These are phyloP conservation scores for Syndactyla subalaris DNA, from an alignment of 2,797 vertebrate species.

Conservation along the genomic window DNA sequence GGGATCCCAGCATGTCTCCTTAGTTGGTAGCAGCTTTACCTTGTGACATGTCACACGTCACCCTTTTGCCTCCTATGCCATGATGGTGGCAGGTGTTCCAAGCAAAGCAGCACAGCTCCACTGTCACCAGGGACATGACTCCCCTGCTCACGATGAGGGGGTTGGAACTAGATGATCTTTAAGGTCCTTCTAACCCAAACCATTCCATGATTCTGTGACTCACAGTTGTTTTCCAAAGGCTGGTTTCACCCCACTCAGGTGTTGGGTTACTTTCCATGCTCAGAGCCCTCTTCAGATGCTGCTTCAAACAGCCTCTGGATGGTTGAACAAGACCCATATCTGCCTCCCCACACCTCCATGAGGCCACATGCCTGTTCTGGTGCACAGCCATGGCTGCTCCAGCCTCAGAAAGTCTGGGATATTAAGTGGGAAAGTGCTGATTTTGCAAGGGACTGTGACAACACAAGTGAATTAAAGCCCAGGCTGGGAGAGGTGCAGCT, in stretches of 20 bases:
- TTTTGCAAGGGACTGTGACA: background rate
- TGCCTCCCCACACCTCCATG: background rate
- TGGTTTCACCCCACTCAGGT: background rate
- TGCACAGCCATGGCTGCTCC: background rate
- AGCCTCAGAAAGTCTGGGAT: background rate
- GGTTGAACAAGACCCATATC: background rate
- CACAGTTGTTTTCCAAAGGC: background rate
- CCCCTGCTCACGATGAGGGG: background rate
- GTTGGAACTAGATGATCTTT: background rate
- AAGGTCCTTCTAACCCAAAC: background rate
- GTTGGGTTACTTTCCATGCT: background rate
- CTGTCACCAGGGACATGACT: background rate
- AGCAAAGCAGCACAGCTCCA: background rate
- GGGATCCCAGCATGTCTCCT: background rate
- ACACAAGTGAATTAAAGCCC: background rate
- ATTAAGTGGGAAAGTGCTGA: background rate
- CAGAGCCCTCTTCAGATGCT: background rate
- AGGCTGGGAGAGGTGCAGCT: background rate
- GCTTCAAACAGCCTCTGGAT: background rate
- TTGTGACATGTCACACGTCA: rapidly evolving
- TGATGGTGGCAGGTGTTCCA: background rate
- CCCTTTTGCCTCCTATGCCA: background rate
- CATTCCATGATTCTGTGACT: background rate
- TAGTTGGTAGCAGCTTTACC: background rate
- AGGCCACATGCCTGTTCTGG: background rate